A percentile compares a stretch with the other conserved stretches of the same genome.
phyloP scores from a whole-genome alignment of 2,113 vertebrate genomes.

The Micronycteris hirsuta region DNA sequence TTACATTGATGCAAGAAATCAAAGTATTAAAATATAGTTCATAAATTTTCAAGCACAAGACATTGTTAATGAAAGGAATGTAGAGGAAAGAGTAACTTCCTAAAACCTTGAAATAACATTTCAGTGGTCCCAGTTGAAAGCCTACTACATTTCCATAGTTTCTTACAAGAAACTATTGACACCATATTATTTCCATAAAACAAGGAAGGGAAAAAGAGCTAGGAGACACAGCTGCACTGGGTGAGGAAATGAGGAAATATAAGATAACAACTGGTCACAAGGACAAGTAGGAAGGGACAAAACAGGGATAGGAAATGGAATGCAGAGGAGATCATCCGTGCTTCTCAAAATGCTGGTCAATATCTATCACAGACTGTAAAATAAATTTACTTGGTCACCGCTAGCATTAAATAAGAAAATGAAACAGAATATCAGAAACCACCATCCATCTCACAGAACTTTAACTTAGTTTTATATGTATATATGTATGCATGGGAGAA shows the following conservation, averaged over 20 bases:
- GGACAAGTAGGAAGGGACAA: not conserved
- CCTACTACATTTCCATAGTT: not conserved
- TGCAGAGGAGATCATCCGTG: not conserved
- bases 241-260: not conserved
- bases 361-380: not conserved
- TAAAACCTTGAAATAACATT: not conserved
- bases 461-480: not conserved
- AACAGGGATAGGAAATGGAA: not conserved
- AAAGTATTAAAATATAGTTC: slow-evolving; percentile 10
- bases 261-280: not conserved
- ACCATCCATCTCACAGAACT: not conserved
- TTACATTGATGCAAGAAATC: not conserved
- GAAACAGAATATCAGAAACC: not conserved
- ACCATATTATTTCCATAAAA: not conserved
- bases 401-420: not conserved
- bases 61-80: slow-evolving; percentile 3
- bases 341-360: not conserved
- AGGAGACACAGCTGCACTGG: not conserved
- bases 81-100: not conserved
- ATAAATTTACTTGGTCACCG: slow-evolving; percentile 2
- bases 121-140: not conserved
- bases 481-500: not conserved
- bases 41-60: not conserved
- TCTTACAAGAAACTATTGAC: not conserved
- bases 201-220: not conserved